A percentile compares a stretch with the other conserved stretches of the same genome.
These are phyloP conservation scores for Polylopha cassiicola DNA, from an alignment of 2,888 invertebrate genomes.

Conservation along the genomic window DNA sequence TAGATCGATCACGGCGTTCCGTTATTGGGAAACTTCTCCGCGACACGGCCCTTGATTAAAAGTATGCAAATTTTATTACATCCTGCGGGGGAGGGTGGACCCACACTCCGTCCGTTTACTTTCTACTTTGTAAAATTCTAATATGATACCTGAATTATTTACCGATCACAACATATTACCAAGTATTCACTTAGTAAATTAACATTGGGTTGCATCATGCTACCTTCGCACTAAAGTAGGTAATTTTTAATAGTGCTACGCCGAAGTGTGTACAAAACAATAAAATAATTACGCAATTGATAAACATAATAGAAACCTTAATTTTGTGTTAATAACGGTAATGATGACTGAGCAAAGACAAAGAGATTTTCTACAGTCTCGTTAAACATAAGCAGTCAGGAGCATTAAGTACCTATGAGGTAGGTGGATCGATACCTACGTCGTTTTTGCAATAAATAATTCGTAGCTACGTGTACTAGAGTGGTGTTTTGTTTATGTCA, in stretches of 20 bases:
- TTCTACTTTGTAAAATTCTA: slow-evolving; percentile 37
- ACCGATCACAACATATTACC: not conserved
- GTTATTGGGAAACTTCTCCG: slow-evolving; percentile 78
- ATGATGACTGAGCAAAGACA: no score
- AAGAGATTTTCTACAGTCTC: no score
- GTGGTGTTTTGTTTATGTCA: slow-evolving; percentile 72
- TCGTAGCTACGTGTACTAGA: slow-evolving; percentile 57
- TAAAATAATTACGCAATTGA: no score
- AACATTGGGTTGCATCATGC: no score
- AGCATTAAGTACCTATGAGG: slow-evolving; percentile 5
- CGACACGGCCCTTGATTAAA: slow-evolving; percentile 78
- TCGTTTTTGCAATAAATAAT: slow-evolving; percentile 66
- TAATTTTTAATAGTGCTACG: no score
- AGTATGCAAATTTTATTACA: slow-evolving; percentile 79
- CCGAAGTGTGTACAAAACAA: no score
- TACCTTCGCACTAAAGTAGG: no score
- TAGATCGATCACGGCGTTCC: slow-evolving; percentile 71
- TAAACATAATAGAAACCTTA: no score
- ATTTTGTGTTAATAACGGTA: no score
- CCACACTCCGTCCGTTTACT: slow-evolving; percentile 18
- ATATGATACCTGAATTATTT: slow-evolving; percentile 25
- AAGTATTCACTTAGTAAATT: no score
- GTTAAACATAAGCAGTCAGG: slow-evolving; percentile 1
- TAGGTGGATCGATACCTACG: slow-evolving; percentile 26
- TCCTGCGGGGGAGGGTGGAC: slow-evolving; percentile 50